Evolutionary conservation across 2,797 vertebrate genomes (phyloP).

Genomic region (Enteromius unitaeniatus): DNA sequence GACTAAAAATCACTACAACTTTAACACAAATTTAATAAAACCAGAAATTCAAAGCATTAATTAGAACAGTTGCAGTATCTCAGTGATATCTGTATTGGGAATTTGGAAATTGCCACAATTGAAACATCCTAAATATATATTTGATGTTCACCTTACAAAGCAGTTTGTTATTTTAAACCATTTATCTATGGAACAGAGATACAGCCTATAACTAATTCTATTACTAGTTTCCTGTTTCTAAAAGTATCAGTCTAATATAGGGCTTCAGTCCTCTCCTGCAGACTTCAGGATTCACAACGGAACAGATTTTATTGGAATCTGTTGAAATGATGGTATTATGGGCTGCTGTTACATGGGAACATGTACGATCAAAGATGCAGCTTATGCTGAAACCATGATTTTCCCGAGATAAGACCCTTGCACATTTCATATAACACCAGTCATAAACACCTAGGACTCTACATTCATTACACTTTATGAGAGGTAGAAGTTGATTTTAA

Average conservation of each 20-base stretch:
- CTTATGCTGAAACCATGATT: not conserved
- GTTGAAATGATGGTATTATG: not conserved
- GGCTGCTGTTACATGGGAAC: not conserved
- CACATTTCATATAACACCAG: not conserved
- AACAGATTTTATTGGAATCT: not conserved
- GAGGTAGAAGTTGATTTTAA: not conserved
- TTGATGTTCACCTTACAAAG: not conserved
- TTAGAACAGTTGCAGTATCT: not conserved
- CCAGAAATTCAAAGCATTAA: too few species aligned
- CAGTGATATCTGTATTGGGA: too few species aligned
- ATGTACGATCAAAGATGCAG: not conserved
- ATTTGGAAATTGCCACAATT: not conserved
- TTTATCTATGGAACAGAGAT: not conserved
- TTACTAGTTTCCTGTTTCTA: not conserved
- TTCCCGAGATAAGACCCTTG: not conserved
- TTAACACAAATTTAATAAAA: too few species aligned
- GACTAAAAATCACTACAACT: too few species aligned
- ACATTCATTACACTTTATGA: constrained; percentile 18
- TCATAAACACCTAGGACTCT: not conserved
- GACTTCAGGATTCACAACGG: not conserved
- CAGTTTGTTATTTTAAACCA: not conserved
- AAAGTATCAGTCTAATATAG: not conserved
- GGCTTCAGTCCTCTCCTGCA: not conserved
- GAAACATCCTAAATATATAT: not conserved
- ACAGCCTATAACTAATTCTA: not conserved